Percentiles rank a stretch among this genome's conserved stretches.
Evolutionary conservation across 2,888 invertebrate species (phyloP).

Genomic region (Pammene fasciana): DNA sequence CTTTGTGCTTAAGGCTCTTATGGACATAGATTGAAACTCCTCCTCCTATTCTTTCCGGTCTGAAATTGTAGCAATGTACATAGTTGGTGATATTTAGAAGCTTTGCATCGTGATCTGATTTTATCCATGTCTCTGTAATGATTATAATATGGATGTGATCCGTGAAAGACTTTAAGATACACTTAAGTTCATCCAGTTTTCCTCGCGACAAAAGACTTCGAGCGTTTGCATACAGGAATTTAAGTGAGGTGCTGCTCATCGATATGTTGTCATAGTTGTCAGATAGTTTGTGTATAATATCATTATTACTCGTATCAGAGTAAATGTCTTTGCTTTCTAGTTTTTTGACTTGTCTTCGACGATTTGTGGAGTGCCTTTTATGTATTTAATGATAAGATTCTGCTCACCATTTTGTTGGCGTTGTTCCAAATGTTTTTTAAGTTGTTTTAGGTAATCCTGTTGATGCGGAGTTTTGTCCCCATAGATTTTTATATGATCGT

Average conservation of each 20-base stretch:
- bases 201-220: conserved; percentile 29
- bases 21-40: conserved; percentile 7
- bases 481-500: conserved; percentile 7
- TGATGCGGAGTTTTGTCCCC: conserved; percentile 9
- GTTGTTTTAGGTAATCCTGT: conserved; percentile 6
- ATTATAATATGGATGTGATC: conserved; percentile 15
- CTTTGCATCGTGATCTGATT: not conserved
- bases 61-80: not conserved
- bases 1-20: not conserved
- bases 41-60: not conserved
- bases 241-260: not conserved
- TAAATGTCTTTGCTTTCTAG: not conserved
- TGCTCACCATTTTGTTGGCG: conserved; percentile 21
- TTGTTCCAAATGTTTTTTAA: conserved; percentile 13
- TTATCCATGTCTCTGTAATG: conserved; percentile 4
- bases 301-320: no score
- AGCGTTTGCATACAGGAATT: conserved; percentile 25
- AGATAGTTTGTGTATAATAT: not conserved
- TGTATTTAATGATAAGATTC: conserved; percentile 29
- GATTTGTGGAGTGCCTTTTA: conserved; percentile 25
- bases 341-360: conserved; percentile 26
- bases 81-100: not conserved
- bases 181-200: conserved; percentile 30
- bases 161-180: conserved; percentile 15
- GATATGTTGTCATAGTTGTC: not conserved